These are phyloP conservation scores for Siniperca undulata DNA, from an alignment of 2,797 vertebrate species.

Conservation along the genomic window DNA sequence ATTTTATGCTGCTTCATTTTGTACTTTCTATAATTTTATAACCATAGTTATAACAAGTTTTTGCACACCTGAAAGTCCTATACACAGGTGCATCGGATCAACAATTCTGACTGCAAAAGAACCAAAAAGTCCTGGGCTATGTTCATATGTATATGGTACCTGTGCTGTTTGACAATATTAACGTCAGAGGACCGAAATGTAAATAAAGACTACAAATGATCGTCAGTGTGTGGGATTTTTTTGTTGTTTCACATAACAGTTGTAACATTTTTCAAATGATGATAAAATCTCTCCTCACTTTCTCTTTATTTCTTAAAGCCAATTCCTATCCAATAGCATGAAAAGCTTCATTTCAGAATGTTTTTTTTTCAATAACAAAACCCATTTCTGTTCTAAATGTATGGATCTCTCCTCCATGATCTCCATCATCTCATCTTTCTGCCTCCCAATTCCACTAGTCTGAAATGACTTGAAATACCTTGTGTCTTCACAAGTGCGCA, in stretches of 20 bases:
- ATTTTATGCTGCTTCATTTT: neutral
- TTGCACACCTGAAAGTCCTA: neutral
- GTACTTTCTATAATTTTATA: neutral
- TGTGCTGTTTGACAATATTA: neutral
- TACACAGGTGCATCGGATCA: neutral
- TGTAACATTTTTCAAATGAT: neutral
- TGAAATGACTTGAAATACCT: constrained; percentile 53
- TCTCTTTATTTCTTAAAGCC: neutral
- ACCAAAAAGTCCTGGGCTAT: neutral
- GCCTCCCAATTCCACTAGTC: constrained; percentile 36
- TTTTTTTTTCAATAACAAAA: constrained; percentile 20
- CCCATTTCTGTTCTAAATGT: constrained; percentile 44
- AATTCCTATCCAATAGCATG: neutral
- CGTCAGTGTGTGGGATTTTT: neutral
- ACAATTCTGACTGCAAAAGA: neutral
- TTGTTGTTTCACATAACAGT: neutral
- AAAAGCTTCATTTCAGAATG: constrained; percentile 4
- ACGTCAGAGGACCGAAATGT: neutral
- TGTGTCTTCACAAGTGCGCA: constrained; percentile 28
- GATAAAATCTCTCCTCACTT: neutral
- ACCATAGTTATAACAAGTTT: neutral
- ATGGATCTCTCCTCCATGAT: constrained; percentile 20
- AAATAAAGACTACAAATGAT: neutral
- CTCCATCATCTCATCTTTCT: constrained; percentile 29
- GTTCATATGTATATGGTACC: neutral